Base-by-base conservation (phyloP, 2,113 vertebrate genomes). In the Odontesthes bonariensis region DNA sequence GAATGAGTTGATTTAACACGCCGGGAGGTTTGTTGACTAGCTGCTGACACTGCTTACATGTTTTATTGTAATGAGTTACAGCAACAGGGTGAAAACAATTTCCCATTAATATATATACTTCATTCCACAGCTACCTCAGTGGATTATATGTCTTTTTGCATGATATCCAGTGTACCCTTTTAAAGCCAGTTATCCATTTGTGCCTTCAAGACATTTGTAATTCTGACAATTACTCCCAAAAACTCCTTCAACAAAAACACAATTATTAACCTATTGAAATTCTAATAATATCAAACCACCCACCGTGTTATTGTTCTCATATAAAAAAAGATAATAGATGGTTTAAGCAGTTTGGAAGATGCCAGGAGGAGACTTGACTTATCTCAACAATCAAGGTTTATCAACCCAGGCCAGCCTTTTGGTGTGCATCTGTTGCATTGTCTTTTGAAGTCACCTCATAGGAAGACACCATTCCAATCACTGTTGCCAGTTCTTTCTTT, bases 361-460 rank as follows among this genome's bases (percentile, higher is more conserved):
- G 13, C 68, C 42, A 62, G 70, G 69, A 73, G 16, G 57, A 68
- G 73, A 69, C 44, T 57, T 23, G 55, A 66, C 78, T 86, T 82
- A 86, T 87, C 83, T 88, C 32, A 65, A 65, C 19, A 66, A 81
- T 90, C 78, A 60, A 70, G 69, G 67, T 77, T 52, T 81, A 81
- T 89, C 52, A 80, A 61, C 32, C 66, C 3, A n/a, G 75, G 84
- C 80, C 77, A 68, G 74, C 67, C 82, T 88, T 86, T 81, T 2
- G 51, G 22, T 74, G 62, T 71, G 72, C 70, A 86, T 81, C 85
- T 89, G 82, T 77, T 89, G 81, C 83, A 55, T 84, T 84, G 84
- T 88, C 79, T 90, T 91, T 87, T 90, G 83, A 92, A 88, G 85
- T 87, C 66, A 54, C 86, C 77, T 81, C 87, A 80, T 87, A 67